Evolutionary conservation across 2,888 invertebrate genomes (phyloP), one percentile per base, ranked within the genome.

Genomic region (Ganaspis brasiliensis): DNA sequence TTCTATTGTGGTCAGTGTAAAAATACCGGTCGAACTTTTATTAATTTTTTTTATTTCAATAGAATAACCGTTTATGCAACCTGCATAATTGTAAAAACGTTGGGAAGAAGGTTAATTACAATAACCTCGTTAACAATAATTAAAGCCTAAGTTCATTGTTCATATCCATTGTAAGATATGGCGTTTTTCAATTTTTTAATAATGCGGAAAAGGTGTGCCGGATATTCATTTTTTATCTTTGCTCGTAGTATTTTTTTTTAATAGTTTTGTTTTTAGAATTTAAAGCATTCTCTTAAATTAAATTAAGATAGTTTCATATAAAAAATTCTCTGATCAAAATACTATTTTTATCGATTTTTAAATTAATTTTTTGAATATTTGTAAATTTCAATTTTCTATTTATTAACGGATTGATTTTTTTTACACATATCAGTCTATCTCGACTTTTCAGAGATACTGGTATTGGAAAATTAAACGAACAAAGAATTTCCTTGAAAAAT

Each of bases 111-210:
- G 63, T 40, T 63, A 63, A 63, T 63, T 24, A 14, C n/a, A 63
- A n/a, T 63, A 63, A 40, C 63, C 37, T 37, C 63, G 5, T 37
- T 40, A 40, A 21, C 40, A 40, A 37, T 63, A 63, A 63, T 63
- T 63, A 63, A 21, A 19, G 19, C 0, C 40, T 63, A 24, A 40
- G 63, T 24, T 63, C 19, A 45, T 63, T 63, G 63, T 45, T 63
- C 21, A 63, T 24, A 40, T 40, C 14, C 14, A 14, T 63, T 14
- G 4, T 12, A 14, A 21, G 21, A 40, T 21, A 24, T 4, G 9
- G 24, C 56, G 12, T 12, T 57, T n/a, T 24, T 26, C 14, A 26
- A 12, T 26, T 24, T 1, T 14, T 0, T 14, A 57, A 57, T 57
- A 57, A 26, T 57, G 56, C 5, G 5, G 14, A 57, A 57, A 26